Evolutionary conservation across 35 echinoderm and acorn worm genomes (phyloP).

Genomic region (Strongylocentrotus purpuratus): DNA sequence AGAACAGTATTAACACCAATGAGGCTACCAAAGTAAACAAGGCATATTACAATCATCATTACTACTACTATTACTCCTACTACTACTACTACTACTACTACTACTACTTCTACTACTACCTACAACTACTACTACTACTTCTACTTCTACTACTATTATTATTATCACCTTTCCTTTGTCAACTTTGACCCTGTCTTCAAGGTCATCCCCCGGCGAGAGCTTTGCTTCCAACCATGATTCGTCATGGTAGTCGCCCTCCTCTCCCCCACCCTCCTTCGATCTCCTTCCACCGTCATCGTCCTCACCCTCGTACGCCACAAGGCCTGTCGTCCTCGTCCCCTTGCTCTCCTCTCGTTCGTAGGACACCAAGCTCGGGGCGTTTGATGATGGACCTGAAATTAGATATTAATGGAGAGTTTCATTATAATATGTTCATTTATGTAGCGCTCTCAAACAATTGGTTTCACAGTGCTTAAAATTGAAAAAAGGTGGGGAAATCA

Average conservation of each 20-base stretch:
- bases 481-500: too few relatives aligned
- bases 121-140: too few relatives aligned
- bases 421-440: too few relatives aligned
- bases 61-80: too few relatives aligned
- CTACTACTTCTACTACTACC: too few relatives aligned
- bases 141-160: too few relatives aligned
- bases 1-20: too few relatives aligned
- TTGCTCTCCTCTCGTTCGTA: not conserved
- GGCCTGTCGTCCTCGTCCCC: not conserved
- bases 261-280: not conserved
- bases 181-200: constrained; percentile 16
- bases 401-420: not conserved
- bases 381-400: not conserved
- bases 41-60: too few relatives aligned
- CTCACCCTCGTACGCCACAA: constrained; percentile 1
- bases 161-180: not conserved
- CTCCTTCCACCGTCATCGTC: constrained; percentile 31
- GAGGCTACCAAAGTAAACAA: too few relatives aligned
- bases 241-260: not conserved
- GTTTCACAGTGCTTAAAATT: too few relatives aligned
- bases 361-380: not conserved
- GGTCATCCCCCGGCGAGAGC: not conserved
- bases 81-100: too few relatives aligned
- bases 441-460: too few relatives aligned
- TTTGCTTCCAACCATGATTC: not conserved